Conservation (phyloP, 2,797 vertebrate genomes). For the Myotis vivesi region DNA sequence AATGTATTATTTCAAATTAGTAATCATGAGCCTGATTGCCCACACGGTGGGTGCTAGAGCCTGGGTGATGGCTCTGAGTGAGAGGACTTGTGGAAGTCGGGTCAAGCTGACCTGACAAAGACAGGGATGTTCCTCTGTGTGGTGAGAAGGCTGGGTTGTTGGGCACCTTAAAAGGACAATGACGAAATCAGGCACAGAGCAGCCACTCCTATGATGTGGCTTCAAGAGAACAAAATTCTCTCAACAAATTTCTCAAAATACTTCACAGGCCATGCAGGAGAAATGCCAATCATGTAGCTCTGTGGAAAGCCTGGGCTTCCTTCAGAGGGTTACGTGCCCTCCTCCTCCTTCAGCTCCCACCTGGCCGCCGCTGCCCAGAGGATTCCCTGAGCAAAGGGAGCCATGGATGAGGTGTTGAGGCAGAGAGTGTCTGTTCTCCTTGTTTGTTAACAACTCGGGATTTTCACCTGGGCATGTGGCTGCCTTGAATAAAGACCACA, state of each 20-base stretch:
- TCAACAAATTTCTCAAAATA: background rate
- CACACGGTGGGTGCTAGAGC: accelerated
- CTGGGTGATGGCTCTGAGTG: background rate
- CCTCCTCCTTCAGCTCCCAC: background rate
- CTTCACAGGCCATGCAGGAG: background rate
- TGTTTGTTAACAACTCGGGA: background rate
- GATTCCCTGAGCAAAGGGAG: background rate
- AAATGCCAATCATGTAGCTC: background rate
- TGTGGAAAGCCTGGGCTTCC: background rate
- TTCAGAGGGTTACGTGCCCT: background rate
- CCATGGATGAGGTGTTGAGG: background rate
- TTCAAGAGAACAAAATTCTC: background rate
- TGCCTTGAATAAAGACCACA: background rate
- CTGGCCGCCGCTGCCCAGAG: background rate
- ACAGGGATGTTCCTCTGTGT: background rate
- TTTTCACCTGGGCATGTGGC: background rate
- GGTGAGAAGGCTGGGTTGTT: background rate
- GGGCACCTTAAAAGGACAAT: background rate
- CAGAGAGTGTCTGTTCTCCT: background rate
- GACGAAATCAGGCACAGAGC: background rate
- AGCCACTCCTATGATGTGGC: background rate
- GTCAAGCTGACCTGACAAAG: background rate
- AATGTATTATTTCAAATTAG: background rate
- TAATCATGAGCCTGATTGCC: background rate
- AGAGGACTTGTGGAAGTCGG: background rate